Evolutionary conservation across 2,888 invertebrate genomes (phyloP).

Genomic region (Melolontha melolontha): DNA sequence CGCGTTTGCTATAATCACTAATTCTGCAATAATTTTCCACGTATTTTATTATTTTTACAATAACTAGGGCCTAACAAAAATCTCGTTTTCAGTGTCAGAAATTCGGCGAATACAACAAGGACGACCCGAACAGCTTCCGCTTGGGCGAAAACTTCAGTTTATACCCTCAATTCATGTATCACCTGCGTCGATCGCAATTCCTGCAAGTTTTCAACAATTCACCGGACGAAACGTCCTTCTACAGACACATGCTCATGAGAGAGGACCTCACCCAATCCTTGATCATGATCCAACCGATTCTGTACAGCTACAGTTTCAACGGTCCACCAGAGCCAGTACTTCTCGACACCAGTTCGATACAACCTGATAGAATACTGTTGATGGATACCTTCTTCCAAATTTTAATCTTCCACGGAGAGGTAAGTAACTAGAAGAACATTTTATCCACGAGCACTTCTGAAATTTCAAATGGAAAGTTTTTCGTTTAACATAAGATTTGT

Average conservation of each 20-base stretch:
- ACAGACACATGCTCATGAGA: conserved; percentile 97
- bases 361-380: conserved; percentile 95
- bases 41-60: no score
- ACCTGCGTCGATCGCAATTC: conserved; percentile 97
- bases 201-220: conserved; percentile 99
- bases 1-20: no score
- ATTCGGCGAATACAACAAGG: conserved; percentile 98
- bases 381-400: conserved; percentile 99
- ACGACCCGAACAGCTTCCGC: conserved; percentile 96
- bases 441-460: no score
- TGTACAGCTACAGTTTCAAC: conserved; percentile 98
- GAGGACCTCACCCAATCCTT: conserved; percentile 97
- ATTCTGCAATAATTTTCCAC: no score
- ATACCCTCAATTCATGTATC: conserved; percentile 99
- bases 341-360: conserved; percentile 96
- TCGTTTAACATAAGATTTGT: conserved; percentile 10
- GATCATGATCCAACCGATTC: conserved; percentile 99
- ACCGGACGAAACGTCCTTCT: conserved; percentile 99
- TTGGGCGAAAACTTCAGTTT: conserved; percentile 96
- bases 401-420: conserved; percentile 98
- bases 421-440: conserved; percentile 59
- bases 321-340: conserved; percentile 98
- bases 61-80: no score
- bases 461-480: not conserved
- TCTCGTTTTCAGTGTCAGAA: conserved; percentile 89